These are phyloP conservation scores for Operophtera brumata DNA, from an alignment of 2,888 invertebrate species.

Conservation along the genomic window DNA sequence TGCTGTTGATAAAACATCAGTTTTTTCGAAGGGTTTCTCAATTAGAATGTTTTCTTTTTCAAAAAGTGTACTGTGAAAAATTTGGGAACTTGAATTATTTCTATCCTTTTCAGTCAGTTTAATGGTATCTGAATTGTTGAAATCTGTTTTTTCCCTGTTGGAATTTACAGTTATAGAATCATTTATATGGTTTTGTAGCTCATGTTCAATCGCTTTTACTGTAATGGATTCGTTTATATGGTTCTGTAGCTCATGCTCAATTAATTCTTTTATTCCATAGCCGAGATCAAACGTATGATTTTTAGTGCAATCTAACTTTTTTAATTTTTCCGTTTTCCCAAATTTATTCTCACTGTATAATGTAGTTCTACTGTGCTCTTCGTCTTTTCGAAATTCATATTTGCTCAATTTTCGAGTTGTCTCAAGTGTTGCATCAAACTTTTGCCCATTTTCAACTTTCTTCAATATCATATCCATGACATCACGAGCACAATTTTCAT, in stretches of 20 bases:
- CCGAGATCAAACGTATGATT: slow-evolving; percentile 21
- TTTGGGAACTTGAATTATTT: slow-evolving; percentile 43
- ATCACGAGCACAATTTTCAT: slow-evolving; percentile 48
- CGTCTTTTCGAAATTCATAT: slow-evolving; percentile 47
- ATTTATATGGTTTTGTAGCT: slow-evolving; percentile 50
- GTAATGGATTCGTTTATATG: slow-evolving; percentile 51
- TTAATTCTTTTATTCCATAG: slow-evolving; percentile 48
- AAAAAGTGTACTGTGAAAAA: slow-evolving; percentile 49
- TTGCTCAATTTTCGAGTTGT: slow-evolving; percentile 41
- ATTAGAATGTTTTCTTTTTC: slow-evolving; percentile 75
- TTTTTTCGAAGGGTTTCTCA: slow-evolving; percentile 63
- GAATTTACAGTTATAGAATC: slow-evolving; percentile 50
- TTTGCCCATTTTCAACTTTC: slow-evolving; percentile 46
- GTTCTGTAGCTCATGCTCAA: slow-evolving; percentile 49
- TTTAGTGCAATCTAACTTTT: slow-evolving; percentile 24
- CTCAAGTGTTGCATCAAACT: slow-evolving; percentile 37
- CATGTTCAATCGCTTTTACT: slow-evolving; percentile 49
- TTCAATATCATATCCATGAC: slow-evolving; percentile 49
- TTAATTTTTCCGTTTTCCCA: slow-evolving; percentile 18
- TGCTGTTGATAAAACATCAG: slow-evolving; percentile 42
- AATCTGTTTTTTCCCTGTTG: slow-evolving; percentile 47
- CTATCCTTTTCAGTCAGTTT: slow-evolving; percentile 57
- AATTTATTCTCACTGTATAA: slow-evolving; percentile 45
- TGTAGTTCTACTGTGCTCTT: slow-evolving; percentile 41
- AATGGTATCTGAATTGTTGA: slow-evolving; percentile 21